These are phyloP conservation scores for Electrophaes corylata DNA, from an alignment of 2,888 invertebrate genomes.

Conservation along the genomic window DNA sequence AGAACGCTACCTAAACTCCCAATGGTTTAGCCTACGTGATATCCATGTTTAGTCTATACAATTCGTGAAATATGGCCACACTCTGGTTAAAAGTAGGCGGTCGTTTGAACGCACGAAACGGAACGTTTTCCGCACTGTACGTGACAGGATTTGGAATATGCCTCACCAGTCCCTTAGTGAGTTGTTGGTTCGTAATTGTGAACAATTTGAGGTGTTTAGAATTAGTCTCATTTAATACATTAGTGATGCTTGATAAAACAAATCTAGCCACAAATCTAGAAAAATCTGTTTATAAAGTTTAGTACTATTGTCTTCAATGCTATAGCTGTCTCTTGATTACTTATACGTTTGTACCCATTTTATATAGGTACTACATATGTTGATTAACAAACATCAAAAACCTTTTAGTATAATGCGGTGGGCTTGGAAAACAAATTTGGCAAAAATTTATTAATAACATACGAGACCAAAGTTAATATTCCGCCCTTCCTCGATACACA, in stretches of 20 bases:
- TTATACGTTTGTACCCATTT: too few relatives aligned
- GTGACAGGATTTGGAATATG: conserved; percentile 35
- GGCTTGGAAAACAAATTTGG: not conserved
- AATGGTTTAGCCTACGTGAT: conserved; percentile 22
- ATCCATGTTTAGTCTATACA: conserved; percentile 27
- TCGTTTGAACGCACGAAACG: conserved; percentile 25
- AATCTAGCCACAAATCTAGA: too few relatives aligned
- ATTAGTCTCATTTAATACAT: conserved; percentile 33
- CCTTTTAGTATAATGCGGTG: not conserved
- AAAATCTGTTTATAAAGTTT: too few relatives aligned
- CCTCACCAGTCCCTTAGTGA: conserved; percentile 19
- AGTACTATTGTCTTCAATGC: not conserved
- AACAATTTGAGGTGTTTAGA: conserved; percentile 33
- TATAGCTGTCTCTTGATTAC: not conserved
- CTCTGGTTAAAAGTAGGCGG: conserved; percentile 29
- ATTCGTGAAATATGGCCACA: conserved; percentile 29
- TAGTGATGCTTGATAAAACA: conserved; percentile 10
- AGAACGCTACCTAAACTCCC: conserved; percentile 6
- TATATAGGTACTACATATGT: not conserved
- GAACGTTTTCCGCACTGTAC: conserved; percentile 18
- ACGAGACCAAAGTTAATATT: conserved; percentile 12
- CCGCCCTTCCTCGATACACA: conserved; percentile 5
- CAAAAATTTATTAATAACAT: conserved; percentile 17
- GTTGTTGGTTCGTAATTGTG: conserved; percentile 36
- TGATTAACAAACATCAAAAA: not conserved